Evolutionary conservation across 2,888 invertebrate genomes (phyloP).

Genomic region (Cryptophagus acutangulus): DNA sequence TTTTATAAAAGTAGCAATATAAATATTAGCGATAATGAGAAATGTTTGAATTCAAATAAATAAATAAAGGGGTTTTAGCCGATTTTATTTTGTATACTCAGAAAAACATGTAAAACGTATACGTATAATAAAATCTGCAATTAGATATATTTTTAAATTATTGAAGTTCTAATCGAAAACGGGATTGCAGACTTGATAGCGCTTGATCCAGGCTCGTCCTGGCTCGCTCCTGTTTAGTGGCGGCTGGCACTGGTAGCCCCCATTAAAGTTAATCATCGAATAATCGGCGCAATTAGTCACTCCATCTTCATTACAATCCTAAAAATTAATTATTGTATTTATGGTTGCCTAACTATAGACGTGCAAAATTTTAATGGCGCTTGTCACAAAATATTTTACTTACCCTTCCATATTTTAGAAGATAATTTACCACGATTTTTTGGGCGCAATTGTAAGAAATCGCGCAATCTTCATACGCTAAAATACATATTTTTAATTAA

Average conservation of each 20-base stretch:
- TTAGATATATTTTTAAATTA: too few relatives aligned
- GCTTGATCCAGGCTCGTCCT: constrained; percentile 45
- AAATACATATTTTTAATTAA: constrained; percentile 27
- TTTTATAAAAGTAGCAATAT: constrained; percentile 37
- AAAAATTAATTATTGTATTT: constrained; percentile 27
- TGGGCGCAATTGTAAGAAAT: constrained; percentile 56
- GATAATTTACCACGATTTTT: constrained; percentile 56
- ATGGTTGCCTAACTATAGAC: constrained; percentile 12
- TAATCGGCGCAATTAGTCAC: constrained; percentile 62
- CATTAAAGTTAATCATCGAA: constrained; percentile 60
- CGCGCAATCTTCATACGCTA: constrained; percentile 63
- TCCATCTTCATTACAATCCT: constrained; percentile 63
- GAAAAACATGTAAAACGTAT: too few relatives aligned
- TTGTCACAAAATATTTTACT: constrained; percentile 22
- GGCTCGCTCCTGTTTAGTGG: constrained; percentile 36
- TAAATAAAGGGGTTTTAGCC: too few relatives aligned
- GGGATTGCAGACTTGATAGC: too few relatives aligned
- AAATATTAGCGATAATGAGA: constrained; percentile 25
- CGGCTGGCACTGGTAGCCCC: constrained; percentile 51
- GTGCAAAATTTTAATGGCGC: background rate
- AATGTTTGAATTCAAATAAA: too few relatives aligned
- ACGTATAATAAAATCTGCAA: too few relatives aligned
- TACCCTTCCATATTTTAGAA: constrained; percentile 57
- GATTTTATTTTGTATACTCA: constrained; percentile 24
- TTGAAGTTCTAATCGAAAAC: too few relatives aligned